Evolutionary conservation across 2,888 invertebrate genomes (phyloP).

Genomic region (Synergus laeviventris): DNA sequence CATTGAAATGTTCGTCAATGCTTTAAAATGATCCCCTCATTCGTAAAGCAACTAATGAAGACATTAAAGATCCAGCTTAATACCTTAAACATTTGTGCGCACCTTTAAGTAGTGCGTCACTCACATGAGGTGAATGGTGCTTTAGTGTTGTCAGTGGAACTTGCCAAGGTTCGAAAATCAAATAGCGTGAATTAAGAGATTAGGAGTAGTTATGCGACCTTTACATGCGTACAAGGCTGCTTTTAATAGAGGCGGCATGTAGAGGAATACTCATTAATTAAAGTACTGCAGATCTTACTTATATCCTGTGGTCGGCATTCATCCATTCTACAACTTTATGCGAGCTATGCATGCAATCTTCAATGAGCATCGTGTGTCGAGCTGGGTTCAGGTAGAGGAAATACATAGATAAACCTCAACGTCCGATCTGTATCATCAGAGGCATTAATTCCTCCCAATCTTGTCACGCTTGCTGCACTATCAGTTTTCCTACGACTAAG

Average conservation of each 20-base stretch:
- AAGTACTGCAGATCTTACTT: conserved; percentile 26
- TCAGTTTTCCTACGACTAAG: conserved; percentile 28
- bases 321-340: conserved; percentile 55
- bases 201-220: not conserved
- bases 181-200: conserved; percentile 1
- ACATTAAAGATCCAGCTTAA: conserved; percentile 24
- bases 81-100: conserved; percentile 1
- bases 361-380: conserved; percentile 51
- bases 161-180: conserved; percentile 6
- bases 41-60: conserved; percentile 18
- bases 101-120: conserved; percentile 13
- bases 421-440: conserved; percentile 54
- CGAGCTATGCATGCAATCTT: conserved; percentile 54
- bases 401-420: conserved; percentile 55
- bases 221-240: conserved; percentile 9
- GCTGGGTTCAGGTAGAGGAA: conserved; percentile 51
- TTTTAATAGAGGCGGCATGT: conserved; percentile 19
- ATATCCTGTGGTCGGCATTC: conserved; percentile 41
- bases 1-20: conserved; percentile 4
- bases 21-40: not conserved
- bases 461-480: conserved; percentile 53
- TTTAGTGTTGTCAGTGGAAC: not conserved
- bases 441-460: conserved; percentile 57
- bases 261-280: conserved; percentile 37
- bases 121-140: conserved; percentile 5